These are phyloP conservation scores for Sinelater perroti DNA, from an alignment of 2,888 invertebrate genomes.

Conservation along the genomic window DNA sequence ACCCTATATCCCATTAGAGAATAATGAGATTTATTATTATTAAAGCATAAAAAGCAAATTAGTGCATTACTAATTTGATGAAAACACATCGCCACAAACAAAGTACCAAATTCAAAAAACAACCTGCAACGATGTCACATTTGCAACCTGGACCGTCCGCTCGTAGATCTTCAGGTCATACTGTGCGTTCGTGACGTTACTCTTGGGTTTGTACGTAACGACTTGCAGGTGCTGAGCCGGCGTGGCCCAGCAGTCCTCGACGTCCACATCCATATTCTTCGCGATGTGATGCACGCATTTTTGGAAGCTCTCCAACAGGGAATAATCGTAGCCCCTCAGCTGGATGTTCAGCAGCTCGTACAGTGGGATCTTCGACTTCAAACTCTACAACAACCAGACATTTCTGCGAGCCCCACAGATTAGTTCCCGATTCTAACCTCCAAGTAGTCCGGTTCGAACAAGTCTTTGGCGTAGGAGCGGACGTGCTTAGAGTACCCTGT, in stretches of 20 bases:
- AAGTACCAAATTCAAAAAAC: neutral
- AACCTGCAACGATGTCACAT: slow-evolving; percentile 55
- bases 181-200: slow-evolving; percentile 72
- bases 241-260: slow-evolving; percentile 82
- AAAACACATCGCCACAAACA: no score
- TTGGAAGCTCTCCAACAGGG: slow-evolving; percentile 82
- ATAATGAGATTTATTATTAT: no score
- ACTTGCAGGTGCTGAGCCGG: slow-evolving; percentile 77
- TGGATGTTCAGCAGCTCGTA: slow-evolving; percentile 81
- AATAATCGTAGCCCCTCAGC: slow-evolving; percentile 84
- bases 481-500: neutral
- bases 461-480: slow-evolving; percentile 46
- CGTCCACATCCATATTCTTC: slow-evolving; percentile 76
- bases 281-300: slow-evolving; percentile 78
- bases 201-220: slow-evolving; percentile 75
- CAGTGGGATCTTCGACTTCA: slow-evolving; percentile 74
- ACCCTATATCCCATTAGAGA: no score
- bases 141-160: slow-evolving; percentile 76
- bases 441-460: slow-evolving; percentile 78
- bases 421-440: slow-evolving; percentile 67
- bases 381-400: slow-evolving; percentile 68
- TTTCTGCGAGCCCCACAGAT: neutral
- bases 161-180: slow-evolving; percentile 81
- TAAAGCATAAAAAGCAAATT: no score
- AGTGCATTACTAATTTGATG: no score